Evolutionary conservation across 2,888 invertebrate genomes (phyloP), one percentile per base, ranked within the genome.

Genomic region (Drosophila yooni): DNA sequence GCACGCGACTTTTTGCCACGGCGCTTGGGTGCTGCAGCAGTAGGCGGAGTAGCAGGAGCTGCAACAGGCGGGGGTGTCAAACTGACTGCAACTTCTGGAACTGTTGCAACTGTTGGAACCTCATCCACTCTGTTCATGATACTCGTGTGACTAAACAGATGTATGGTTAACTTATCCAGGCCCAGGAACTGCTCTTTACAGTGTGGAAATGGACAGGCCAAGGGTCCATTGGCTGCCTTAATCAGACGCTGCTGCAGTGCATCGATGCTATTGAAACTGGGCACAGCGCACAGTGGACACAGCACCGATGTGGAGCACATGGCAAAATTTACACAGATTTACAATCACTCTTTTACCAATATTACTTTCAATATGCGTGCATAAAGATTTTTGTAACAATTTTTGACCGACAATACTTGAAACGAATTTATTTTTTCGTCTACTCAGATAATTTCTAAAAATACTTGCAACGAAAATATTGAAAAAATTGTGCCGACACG

Each of bases 81-180:
- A n/a, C 34, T 29, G 10, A 53, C 52, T 11, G 69, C 53, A 46
- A 10, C 3, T 18, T 57, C 57, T 21, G 63, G 57, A 46, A 68
- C 11, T 54, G 50, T 34, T 54, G 62, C 54, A 11, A 56, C 43
- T 40, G 60, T 27, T 10, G 54, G 18, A 36, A 29, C 56, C n/a
- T 38, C 56, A 56, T 46, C 72, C 13, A 66, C 25, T 50, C 61
- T 68, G 70, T 34, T 71, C 88, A 92, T 89, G 18, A 89, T 74
- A 52, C 82, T 91, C 36, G 95, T 94, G 91, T 97, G 97, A 70
- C 95, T 95, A 90, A 97, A 97, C 78, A 97, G 94, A 93, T 97
- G 97, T 89, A 97, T 96, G 1, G 97, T 97, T 59, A 97, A 94
- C 93, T 97, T 97, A 92, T 97, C 97, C 77, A 97, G 94, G 1